These are phyloP conservation scores for Cheirogaleus medius DNA, from an alignment of 2,113 vertebrate species.

Conservation along the genomic window DNA sequence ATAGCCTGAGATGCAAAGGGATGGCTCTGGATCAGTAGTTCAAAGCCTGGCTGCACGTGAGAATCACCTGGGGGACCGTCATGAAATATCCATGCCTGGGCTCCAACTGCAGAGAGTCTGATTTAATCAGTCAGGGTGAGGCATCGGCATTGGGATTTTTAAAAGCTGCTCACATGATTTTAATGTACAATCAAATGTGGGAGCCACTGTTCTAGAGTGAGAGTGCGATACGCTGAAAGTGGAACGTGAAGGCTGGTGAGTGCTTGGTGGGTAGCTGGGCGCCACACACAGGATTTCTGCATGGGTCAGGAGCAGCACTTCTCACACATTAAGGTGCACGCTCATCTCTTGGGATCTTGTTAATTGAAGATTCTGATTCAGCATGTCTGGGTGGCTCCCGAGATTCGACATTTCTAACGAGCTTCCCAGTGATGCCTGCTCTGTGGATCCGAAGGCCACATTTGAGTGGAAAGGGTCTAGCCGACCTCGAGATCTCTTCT, in stretches of 20 bases:
- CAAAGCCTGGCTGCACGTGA: not conserved
- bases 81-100: not conserved
- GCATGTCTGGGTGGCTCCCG: not conserved
- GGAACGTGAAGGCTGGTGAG: not conserved
- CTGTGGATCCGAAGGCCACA: not conserved
- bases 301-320: not conserved
- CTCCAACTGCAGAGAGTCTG: not conserved
- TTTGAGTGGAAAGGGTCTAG: not conserved
- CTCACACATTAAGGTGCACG: not conserved
- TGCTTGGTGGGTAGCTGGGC: fast-evolving
- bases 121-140: not conserved
- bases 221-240: not conserved
- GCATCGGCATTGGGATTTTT: not conserved
- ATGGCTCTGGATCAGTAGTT: not conserved
- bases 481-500: not conserved
- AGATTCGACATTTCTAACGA: not conserved
- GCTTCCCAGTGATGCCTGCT: not conserved
- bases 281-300: fast-evolving
- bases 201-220: not conserved
- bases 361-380: not conserved
- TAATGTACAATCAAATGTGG: not conserved
- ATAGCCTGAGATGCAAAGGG: not conserved
- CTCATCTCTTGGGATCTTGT: not conserved
- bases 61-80: not conserved
- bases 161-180: not conserved